Percentiles rank a stretch among this genome's conserved stretches.
phyloP scores from a whole-genome alignment of 2,113 vertebrate species.

The Bathybates hornii region DNA sequence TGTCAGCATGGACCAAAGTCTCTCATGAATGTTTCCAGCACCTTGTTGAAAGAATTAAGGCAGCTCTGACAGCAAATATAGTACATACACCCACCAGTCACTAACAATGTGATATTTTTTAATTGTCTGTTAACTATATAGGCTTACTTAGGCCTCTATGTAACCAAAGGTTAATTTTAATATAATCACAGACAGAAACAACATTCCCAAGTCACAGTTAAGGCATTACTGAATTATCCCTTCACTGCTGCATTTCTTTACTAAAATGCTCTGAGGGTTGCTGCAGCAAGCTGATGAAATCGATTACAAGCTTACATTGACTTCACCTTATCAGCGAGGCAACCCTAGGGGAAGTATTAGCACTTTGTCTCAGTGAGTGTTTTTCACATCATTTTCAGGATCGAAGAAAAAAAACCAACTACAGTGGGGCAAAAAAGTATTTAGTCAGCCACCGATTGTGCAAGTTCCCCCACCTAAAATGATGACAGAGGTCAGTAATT shows the following conservation, averaged over 20 bases:
- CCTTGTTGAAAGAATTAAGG: not conserved
- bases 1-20: not conserved
- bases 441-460: no score
- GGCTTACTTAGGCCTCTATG: not conserved
- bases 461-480: no score
- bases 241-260: constrained; percentile 15
- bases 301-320: constrained; percentile 46
- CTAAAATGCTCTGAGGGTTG: not conserved
- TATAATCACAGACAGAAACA: not conserved
- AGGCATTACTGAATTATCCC: constrained; percentile 34
- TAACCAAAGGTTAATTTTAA: not conserved
- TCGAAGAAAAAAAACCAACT: constrained; percentile 21
- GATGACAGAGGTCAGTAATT: no score
- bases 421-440: no score
- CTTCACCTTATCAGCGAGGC: constrained; percentile 55
- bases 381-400: constrained; percentile 26
- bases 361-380: constrained; percentile 42
- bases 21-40: not conserved
- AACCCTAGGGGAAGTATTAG: constrained; percentile 28
- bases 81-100: not conserved
- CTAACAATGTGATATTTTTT: not conserved
- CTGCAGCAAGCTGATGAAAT: constrained; percentile 54
- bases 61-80: not conserved
- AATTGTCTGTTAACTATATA: not conserved
- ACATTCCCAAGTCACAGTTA: not conserved